These are phyloP conservation scores for Euwallacea similis DNA, from an alignment of 1,140 invertebrate genomes.

Conservation along the genomic window DNA sequence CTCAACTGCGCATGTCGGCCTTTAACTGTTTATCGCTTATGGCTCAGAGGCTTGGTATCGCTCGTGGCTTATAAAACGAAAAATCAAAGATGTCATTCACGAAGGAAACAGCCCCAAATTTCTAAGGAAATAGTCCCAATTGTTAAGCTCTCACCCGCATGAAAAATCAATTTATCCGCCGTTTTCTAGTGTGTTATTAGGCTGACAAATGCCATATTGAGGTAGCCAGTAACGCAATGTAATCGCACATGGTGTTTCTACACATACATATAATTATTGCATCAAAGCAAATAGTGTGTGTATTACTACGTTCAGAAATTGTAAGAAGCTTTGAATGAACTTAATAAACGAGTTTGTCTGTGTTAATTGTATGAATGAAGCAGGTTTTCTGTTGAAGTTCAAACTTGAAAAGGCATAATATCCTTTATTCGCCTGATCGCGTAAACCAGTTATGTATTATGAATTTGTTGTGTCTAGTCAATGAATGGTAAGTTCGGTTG, in stretches of 20 bases:
- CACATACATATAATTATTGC: slow-evolving; percentile 25
- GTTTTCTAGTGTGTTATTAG: background rate
- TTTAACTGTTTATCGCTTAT: no score
- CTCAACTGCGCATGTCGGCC: no score
- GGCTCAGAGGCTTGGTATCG: no score
- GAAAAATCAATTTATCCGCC: background rate
- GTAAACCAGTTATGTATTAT: slow-evolving; percentile 24
- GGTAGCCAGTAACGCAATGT: background rate
- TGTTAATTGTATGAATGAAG: slow-evolving; percentile 29
- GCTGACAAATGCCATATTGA: background rate
- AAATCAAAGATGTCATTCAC: no score
- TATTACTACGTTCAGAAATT: slow-evolving; percentile 20
- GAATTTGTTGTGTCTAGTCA: slow-evolving; percentile 13
- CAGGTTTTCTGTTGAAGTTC: slow-evolving; percentile 31
- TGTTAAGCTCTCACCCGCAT: background rate
- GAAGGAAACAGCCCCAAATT: no score
- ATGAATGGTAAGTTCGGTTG: slow-evolving; percentile 3
- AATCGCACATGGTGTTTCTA: background rate
- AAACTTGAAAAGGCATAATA: slow-evolving; percentile 30
- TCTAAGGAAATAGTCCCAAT: no score
- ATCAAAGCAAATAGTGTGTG: slow-evolving; percentile 24
- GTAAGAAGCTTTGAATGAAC: slow-evolving; percentile 32
- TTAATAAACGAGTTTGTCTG: slow-evolving; percentile 32
- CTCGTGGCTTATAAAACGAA: no score
- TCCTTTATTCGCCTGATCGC: slow-evolving; percentile 20